Base-by-base conservation (phyloP, 2,113 vertebrate species). In the Thamnaconus septentrionalis region DNA sequence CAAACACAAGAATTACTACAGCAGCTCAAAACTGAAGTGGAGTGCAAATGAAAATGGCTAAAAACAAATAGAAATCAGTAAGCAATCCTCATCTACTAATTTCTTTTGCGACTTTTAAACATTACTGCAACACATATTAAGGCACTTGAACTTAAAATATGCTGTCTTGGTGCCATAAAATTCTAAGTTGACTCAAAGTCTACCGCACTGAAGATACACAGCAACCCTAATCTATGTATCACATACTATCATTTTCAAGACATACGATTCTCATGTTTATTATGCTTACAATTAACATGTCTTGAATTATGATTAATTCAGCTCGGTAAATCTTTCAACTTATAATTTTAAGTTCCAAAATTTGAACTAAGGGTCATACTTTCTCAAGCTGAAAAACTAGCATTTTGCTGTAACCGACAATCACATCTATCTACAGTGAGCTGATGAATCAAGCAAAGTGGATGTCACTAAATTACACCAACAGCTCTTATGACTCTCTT, bases 71-170 rank as follows among this genome's bases (percentile, higher is more conserved):
- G 42, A 86, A 79, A 71, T 71, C 45, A 51, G 7, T 61, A 78
- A 85, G 79, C 64, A 41, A 49, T 76, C 71, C 12, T 67, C 40
- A 78, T 69, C 50, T 55, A 64, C 56, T 62, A 62, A 66, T 78
- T 72, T 69, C 66, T 81, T 64, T 64, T 79, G 44, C 81, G 85
- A 86, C 66, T 77, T 76, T 69, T 79, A 57, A 66, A 79, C 44
- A 73, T 80, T 59, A 84, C 78, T 79, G 86, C 87, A 87, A 89
- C 82, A 85, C 82, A 89, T 88, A 85, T 85, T 86, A 89, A 89
- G 87, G 87, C 87, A 89, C 87, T 89, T 87, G 7, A 87, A 89
- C 77, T 81, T 71, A 86, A 89, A 82, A 71, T 66, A 78, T 72
- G 70, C 74, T 73, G 65, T 76, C 80, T 83, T 83, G 55, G 43